phyloP scores from a whole-genome alignment of 2,797 vertebrate genomes.

The Microcaecilia unicolor region DNA sequence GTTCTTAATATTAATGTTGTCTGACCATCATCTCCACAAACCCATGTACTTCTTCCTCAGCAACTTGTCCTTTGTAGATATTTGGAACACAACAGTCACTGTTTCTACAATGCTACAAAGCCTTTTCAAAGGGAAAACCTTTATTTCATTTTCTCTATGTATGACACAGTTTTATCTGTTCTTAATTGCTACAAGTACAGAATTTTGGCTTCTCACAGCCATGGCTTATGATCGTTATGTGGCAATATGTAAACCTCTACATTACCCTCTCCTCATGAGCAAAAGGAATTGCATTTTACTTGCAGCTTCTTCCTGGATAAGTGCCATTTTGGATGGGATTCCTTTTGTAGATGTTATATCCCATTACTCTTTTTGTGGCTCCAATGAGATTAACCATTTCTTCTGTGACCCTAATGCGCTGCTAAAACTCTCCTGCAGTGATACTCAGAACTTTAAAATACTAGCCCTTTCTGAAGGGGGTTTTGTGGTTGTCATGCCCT shows the following conservation, averaged over 20 bases:
- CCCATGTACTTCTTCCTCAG: neutral
- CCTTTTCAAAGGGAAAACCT: neutral
- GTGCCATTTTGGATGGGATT: neutral
- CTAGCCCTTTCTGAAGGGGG: no score
- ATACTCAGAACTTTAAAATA: no score
- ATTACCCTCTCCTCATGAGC: neutral
- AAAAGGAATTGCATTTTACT: neutral
- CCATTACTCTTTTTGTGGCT: neutral
- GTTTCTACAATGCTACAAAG: neutral
- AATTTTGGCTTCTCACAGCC: neutral
- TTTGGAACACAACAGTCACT: neutral
- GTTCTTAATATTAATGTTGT: neutral
- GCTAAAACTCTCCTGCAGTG: no score
- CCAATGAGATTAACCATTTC: no score
- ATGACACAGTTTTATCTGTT: no score
- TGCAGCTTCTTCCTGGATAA: neutral
- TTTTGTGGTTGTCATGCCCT: no score
- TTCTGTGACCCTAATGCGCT: neutral
- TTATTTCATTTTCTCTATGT: neutral
- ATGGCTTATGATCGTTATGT: neutral
- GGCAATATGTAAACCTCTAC: neutral
- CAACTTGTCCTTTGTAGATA: neutral
- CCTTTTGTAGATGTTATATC: neutral
- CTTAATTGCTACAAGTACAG: neutral
- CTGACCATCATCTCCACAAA: neutral